Conservation (phyloP, 2,113 vertebrate species). For the Clarias macrocephalus region DNA sequence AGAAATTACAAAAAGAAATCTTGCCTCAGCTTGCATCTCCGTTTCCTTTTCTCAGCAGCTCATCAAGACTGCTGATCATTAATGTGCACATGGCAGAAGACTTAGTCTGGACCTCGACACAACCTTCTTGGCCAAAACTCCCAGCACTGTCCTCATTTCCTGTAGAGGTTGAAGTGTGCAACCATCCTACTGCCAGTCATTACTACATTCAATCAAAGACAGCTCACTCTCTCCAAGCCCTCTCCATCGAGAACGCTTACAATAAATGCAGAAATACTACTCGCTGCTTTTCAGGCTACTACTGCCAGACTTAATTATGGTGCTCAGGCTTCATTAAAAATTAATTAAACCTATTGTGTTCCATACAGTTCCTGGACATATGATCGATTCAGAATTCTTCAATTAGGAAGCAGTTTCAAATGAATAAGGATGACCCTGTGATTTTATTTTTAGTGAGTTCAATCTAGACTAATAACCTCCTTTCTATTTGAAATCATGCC, state of each 20-base stretch:
- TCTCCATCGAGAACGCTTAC: not conserved
- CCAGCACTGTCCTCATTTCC: conserved; percentile 17
- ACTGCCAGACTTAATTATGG: conserved; percentile 11
- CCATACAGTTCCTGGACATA: not conserved
- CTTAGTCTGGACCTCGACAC: not conserved
- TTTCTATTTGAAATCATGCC: not conserved
- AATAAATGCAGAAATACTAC: not conserved
- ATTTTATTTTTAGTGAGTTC: not conserved
- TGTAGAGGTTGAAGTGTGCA: not conserved
- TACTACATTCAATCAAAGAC: not conserved
- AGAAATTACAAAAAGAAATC: not conserved
- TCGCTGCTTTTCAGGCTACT: conserved; percentile 3
- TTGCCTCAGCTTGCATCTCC: not conserved
- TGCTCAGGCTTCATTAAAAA: not conserved
- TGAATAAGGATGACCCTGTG: not conserved
- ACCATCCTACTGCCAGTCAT: not conserved
- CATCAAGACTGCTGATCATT: not conserved
- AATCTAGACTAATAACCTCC: not conserved
- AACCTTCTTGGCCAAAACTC: not conserved
- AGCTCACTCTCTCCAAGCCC: not conserved
- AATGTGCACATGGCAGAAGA: not conserved
- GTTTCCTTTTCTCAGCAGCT: not conserved
- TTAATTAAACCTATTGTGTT: not conserved
- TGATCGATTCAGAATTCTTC: not conserved
- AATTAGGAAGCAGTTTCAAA: not conserved